phyloP scores from a whole-genome alignment of 1,140 invertebrate species.

The Drosophila tsacasi region DNA sequence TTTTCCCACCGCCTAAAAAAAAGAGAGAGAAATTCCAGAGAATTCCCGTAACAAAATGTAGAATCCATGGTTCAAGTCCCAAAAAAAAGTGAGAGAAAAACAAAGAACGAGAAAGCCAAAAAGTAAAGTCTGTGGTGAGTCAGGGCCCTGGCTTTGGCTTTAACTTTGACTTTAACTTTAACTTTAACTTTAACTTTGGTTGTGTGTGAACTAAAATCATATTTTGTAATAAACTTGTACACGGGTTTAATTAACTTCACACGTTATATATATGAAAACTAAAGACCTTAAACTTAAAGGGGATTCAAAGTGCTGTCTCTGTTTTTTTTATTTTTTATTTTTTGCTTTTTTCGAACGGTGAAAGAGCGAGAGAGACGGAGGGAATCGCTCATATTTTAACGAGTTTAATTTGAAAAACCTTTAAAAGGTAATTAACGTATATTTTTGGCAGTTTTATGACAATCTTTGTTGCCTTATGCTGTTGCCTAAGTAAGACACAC shows the following conservation, averaged over 20 bases:
- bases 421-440: constrained; percentile 83
- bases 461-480: constrained; percentile 59
- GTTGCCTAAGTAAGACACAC: constrained; percentile 46
- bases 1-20: constrained; percentile 22
- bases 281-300: background rate
- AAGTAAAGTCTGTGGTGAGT: constrained; percentile 27
- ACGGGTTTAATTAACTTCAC: constrained; percentile 81
- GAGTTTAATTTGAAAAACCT: constrained; percentile 84
- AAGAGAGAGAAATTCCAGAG: constrained; percentile 3
- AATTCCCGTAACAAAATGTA: constrained; percentile 28
- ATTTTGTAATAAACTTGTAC: constrained; percentile 83
- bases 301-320: constrained; percentile 11
- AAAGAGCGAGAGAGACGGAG: background rate
- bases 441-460: constrained; percentile 83
- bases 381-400: constrained; percentile 71
- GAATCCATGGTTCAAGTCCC: constrained; percentile 4
- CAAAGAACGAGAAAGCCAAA: constrained; percentile 6
- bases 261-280: constrained; percentile 56
- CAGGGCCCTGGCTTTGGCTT: constrained; percentile 16
- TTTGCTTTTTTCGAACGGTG: constrained; percentile 42
- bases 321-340: constrained; percentile 13
- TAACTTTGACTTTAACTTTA: constrained; percentile 8
- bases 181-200: constrained; percentile 16
- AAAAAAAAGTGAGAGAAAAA: background rate
- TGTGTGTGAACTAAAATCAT: constrained; percentile 75